Evolutionary conservation across 2,888 invertebrate genomes (phyloP), one percentile per base, ranked within the genome.

Genomic region (Leistus spinibarbis): DNA sequence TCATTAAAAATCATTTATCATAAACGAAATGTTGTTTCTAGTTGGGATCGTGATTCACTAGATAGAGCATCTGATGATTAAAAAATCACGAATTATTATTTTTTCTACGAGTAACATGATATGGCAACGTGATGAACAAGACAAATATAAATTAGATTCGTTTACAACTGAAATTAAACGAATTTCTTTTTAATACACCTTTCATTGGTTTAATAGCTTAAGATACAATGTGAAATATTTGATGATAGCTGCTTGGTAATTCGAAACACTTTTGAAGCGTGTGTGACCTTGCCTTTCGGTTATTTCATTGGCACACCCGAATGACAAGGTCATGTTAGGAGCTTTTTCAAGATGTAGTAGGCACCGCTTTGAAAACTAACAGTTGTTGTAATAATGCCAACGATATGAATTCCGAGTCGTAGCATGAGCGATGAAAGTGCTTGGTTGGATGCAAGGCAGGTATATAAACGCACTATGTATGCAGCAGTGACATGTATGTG

Each of bases 401-500:
- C 54, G 5, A 17, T 5, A 60, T 60, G 22, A 17, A 60, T 19
- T 19, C 40, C 17, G 3, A 3, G 60, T 60, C 20, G 60, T 20
- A 19, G 17, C 17, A 20, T 3, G 9, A 9, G 9, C 19, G 60
- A 60, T 60, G 60, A 60, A 22, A 40, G 40, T 40, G 40, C 40
- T 40, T 2, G 10, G 40, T 10, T 40, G 13, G 40, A 40, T 40
- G 13, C 10, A 40, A 40, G 40, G 40, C 40, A 40, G 13, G 7
- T 40, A n/a, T n/a, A n/a, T n/a, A n/a, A n/a, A n/a, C n/a, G n/a
- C n/a, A 13, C 40, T 40, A 40, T 40, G 40, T 40, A 40, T 40
- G 40, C 40, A 40, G 40, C 40, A 40, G 60, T 60, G 60, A 60
- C 60, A 60, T 60, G 60, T 60, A 60, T 60, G 60, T 60, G 60